Evolutionary conservation across 2,113 vertebrate genomes (phyloP).

Genomic region (Vulpes lagopus): DNA sequence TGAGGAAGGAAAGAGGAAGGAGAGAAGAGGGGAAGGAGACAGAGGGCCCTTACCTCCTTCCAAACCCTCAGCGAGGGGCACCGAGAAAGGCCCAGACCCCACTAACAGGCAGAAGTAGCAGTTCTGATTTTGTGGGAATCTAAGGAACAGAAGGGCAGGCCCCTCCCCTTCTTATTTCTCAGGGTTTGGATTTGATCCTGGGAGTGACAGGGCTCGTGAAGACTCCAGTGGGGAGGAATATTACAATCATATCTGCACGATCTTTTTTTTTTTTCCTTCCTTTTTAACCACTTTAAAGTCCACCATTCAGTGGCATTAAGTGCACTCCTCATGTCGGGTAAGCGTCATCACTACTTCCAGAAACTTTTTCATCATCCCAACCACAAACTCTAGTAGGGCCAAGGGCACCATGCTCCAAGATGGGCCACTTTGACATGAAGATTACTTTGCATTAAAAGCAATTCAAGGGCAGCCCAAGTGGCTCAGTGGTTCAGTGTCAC

Average conservation of each 20-base stretch:
- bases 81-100: not conserved
- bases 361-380: not conserved
- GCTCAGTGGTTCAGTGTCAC: too few relatives aligned
- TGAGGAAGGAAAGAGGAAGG: not conserved
- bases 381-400: not conserved
- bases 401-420: not conserved
- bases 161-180: not conserved
- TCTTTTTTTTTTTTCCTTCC: not conserved
- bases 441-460: not conserved
- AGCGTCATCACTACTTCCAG: not conserved
- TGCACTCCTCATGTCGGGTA: not conserved
- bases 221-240: not conserved
- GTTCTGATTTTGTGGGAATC: not conserved
- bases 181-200: not conserved
- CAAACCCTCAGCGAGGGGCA: fast-evolving
- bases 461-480: too few relatives aligned
- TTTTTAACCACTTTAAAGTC: not conserved
- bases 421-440: not conserved
- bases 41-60: not conserved
- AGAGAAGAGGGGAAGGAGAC: too few relatives aligned
- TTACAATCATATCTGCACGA: not conserved
- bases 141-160: not conserved
- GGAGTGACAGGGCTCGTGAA: not conserved
- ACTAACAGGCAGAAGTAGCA: not conserved
- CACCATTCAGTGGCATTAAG: not conserved